Evolutionary conservation across 35 echinoderm and acorn worm genomes (phyloP).

Genomic region (Apostichopus californicus): DNA sequence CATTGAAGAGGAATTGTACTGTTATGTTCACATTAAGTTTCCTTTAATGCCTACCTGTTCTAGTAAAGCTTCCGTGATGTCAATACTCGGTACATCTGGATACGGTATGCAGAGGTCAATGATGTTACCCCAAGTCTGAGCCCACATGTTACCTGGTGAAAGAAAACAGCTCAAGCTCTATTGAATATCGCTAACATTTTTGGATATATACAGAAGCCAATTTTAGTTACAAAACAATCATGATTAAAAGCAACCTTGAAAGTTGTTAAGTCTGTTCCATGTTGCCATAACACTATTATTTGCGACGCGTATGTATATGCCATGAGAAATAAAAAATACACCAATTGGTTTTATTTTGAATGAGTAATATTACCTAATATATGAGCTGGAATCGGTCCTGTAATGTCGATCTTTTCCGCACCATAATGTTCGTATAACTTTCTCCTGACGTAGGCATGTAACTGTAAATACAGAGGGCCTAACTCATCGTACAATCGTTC

Average conservation of each 20-base stretch:
- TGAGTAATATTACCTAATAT: conserved; percentile 67
- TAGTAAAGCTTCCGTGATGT: conserved; percentile 52
- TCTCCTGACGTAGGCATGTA: conserved; percentile 93
- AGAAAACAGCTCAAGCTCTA: background rate
- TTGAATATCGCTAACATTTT: too few species aligned
- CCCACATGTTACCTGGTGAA: conserved; percentile 70
- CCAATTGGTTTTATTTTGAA: too few species aligned
- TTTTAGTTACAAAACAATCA: too few species aligned
- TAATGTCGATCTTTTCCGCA: conserved; percentile 60
- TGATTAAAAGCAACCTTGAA: too few species aligned
- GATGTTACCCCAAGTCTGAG: conserved; percentile 59
- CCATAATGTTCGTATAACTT: conserved; percentile 83
- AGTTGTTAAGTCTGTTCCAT: too few species aligned
- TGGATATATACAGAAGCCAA: too few species aligned
- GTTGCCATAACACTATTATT: too few species aligned
- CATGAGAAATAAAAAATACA: too few species aligned
- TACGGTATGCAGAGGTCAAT: conserved; percentile 42
- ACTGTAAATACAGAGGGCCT: conserved; percentile 75
- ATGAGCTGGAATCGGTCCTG: conserved; percentile 91
- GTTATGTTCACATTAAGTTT: background rate
- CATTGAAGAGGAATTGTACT: too few species aligned
- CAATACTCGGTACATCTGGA: conserved; percentile 50
- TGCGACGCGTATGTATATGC: too few species aligned
- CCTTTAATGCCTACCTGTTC: conserved; percentile 11
- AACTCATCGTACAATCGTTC: conserved; percentile 65